phyloP scores from a whole-genome alignment of 2,888 invertebrate species.

The Antitype chi region DNA sequence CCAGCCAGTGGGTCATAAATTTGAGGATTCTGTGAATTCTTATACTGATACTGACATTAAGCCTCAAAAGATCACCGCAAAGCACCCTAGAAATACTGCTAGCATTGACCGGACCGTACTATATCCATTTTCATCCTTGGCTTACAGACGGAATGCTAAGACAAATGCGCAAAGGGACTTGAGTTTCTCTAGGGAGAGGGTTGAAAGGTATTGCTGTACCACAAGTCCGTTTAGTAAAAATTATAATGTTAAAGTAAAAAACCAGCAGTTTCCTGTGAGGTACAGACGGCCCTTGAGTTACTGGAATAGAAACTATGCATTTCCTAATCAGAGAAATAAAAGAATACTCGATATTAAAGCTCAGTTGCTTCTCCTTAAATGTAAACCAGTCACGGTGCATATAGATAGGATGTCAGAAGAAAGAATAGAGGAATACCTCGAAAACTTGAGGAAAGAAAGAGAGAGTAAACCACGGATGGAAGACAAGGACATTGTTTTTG shows the following conservation, averaged over 20 bases:
- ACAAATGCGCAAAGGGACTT: slow-evolving; percentile 78
- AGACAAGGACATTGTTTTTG: slow-evolving; percentile 87
- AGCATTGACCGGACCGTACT: slow-evolving; percentile 85
- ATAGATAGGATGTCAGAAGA: slow-evolving; percentile 84
- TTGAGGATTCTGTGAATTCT: slow-evolving; percentile 56
- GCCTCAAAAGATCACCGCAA: slow-evolving; percentile 63
- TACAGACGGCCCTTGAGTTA: slow-evolving; percentile 87
- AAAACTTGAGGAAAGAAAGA: slow-evolving; percentile 78
- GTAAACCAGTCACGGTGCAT: slow-evolving; percentile 86
- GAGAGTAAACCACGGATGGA: slow-evolving; percentile 70
- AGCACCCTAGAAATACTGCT: slow-evolving; percentile 79
- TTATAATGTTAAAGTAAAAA: slow-evolving; percentile 82
- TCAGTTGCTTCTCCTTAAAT: slow-evolving; percentile 88
- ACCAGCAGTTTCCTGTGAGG: slow-evolving; percentile 83
- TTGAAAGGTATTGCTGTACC: slow-evolving; percentile 86
- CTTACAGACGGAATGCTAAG: slow-evolving; percentile 84
- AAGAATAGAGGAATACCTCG: slow-evolving; percentile 85
- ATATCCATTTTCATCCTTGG: slow-evolving; percentile 88
- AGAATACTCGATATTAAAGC: slow-evolving; percentile 83
- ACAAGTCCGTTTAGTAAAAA: slow-evolving; percentile 77
- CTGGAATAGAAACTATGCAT: slow-evolving; percentile 84
- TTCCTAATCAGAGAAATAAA: slow-evolving; percentile 85
- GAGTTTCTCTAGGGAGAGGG: slow-evolving; percentile 82
- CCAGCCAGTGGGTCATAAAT: slow-evolving; percentile 71
- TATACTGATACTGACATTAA: slow-evolving; percentile 70